phyloP scores from a whole-genome alignment of 2,113 vertebrate genomes.

The Acrocephalus kingi region DNA sequence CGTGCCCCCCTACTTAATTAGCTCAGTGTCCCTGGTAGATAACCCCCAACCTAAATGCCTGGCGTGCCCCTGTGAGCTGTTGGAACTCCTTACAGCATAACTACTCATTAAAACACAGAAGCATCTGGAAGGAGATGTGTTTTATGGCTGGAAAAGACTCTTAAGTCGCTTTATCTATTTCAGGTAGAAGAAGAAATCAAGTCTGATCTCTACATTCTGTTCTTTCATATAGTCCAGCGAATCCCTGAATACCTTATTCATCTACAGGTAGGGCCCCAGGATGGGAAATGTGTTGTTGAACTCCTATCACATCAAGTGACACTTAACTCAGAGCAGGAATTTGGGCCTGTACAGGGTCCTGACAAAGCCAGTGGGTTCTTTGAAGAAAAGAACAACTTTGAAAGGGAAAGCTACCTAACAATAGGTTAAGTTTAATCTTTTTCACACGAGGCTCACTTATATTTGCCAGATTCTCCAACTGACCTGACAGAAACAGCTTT shows the following conservation, averaged over 20 bases:
- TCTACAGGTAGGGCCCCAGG: constrained; percentile 80
- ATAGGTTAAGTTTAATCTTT: not conserved
- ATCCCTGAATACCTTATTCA: constrained; percentile 94
- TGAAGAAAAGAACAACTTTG: not conserved
- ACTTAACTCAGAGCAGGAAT: not conserved
- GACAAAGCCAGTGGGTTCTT: not conserved
- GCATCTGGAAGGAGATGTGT: not conserved
- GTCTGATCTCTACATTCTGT: constrained; percentile 89
- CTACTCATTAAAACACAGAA: not conserved
- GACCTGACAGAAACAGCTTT: not conserved
- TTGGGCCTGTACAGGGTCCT: not conserved
- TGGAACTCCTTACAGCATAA: not conserved
- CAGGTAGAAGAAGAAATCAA: constrained; percentile 88
- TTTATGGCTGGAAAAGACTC: not conserved
- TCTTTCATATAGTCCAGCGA: constrained; percentile 93
- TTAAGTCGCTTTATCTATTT: constrained; percentile 14
- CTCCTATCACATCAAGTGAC: not conserved
- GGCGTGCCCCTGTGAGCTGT: not conserved
- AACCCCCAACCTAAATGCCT: not conserved
- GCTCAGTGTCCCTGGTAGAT: not conserved
- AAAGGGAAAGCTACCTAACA: not conserved
- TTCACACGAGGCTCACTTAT: not conserved
- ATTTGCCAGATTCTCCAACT: not conserved
- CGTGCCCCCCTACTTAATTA: not conserved
- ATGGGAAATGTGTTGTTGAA: not conserved